Percentiles rank a stretch among this genome's conserved stretches.
Conservation (phyloP, 2,113 vertebrate species). For the Larimichthys polyactis region DNA sequence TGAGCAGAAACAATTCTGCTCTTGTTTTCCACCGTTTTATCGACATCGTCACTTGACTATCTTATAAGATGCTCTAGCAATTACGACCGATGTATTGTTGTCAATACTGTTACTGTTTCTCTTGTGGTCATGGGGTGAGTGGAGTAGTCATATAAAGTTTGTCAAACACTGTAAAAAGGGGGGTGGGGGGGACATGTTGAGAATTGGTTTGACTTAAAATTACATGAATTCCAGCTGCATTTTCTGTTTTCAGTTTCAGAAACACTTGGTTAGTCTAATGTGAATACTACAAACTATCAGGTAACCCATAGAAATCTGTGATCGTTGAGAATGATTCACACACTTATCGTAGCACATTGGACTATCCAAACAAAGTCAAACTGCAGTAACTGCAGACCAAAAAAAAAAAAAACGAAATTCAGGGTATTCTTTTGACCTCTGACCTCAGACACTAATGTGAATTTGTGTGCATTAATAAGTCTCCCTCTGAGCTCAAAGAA, state of each 20-base stretch:
- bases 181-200: not conserved
- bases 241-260: slow-evolving; percentile 25
- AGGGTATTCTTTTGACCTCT: slow-evolving; percentile 25
- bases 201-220: slow-evolving; percentile 52
- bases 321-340: not conserved
- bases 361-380: not conserved
- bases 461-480: slow-evolving; percentile 7
- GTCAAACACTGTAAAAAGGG: slow-evolving; percentile 47
- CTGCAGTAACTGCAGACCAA: not conserved
- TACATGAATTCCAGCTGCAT: slow-evolving; percentile 63
- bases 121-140: slow-evolving; percentile 62
- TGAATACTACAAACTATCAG: slow-evolving; percentile 27
- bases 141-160: slow-evolving; percentile 38
- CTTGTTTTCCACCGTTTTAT: slow-evolving; percentile 11
- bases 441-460: slow-evolving; percentile 31
- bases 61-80: slow-evolving; percentile 52
- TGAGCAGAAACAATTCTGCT: slow-evolving; percentile 18
- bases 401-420: slow-evolving; percentile 1
- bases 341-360: not conserved
- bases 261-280: slow-evolving; percentile 6
- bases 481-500: slow-evolving; percentile 21
- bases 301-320: not conserved
- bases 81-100: slow-evolving; percentile 68
- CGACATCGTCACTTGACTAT: slow-evolving; percentile 44
- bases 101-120: slow-evolving; percentile 67